phyloP scores from a whole-genome alignment of 2,797 vertebrate genomes.

The Jordanella pulchra region DNA sequence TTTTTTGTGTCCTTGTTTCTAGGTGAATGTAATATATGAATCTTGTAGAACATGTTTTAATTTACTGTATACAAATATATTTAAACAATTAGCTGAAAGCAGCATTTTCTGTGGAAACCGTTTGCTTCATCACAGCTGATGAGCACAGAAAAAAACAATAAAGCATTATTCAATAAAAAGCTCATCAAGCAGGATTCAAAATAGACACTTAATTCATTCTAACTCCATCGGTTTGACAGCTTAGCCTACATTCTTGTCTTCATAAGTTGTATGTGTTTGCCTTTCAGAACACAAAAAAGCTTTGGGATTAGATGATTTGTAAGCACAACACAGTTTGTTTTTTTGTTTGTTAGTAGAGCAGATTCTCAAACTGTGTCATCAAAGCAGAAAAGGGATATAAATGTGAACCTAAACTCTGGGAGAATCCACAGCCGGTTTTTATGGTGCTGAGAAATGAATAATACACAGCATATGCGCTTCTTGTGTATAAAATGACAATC shows the following conservation, averaged over 20 bases:
- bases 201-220: constrained; percentile 14
- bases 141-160: neutral
- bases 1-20: neutral
- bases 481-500: constrained; percentile 1
- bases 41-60: constrained; percentile 5
- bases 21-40: neutral
- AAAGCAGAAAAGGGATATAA: constrained; percentile 9
- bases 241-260: constrained; percentile 13
- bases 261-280: constrained; percentile 12
- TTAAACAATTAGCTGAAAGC: constrained; percentile 10
- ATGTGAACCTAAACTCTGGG: constrained; percentile 11
- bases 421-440: neutral
- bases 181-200: constrained; percentile 18
- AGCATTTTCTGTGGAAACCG: neutral
- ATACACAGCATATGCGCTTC: neutral
- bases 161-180: constrained; percentile 17
- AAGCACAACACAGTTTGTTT: constrained; percentile 12
- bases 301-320: constrained; percentile 20
- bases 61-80: constrained; percentile 12
- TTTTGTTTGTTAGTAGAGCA: neutral
- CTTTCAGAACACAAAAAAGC: constrained; percentile 1
- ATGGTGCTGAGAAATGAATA: neutral
- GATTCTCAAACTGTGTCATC: constrained; percentile 8
- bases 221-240: constrained; percentile 11
- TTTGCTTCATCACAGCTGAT: constrained; percentile 9